A percentile compares a stretch with the other conserved stretches of the same genome.
Evolutionary conservation across 2,888 invertebrate genomes (phyloP).

Genomic region (Heliconius hortense): DNA sequence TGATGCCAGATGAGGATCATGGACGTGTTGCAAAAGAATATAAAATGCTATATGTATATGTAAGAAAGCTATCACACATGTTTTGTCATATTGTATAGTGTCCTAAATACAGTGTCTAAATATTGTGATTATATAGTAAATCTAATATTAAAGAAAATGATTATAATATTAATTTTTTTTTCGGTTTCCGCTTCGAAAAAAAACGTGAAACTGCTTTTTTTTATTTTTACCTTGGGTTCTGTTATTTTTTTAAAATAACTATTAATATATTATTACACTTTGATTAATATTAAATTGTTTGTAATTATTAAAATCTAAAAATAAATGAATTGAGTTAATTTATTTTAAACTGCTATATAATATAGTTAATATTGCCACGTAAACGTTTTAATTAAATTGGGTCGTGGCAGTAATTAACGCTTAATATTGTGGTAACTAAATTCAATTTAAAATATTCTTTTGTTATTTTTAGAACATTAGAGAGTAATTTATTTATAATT

Average conservation of each 20-base stretch:
- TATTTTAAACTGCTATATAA: background rate
- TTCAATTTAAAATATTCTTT: background rate
- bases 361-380: conserved; percentile 13
- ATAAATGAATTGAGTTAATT: conserved; percentile 1
- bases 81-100: background rate
- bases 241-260: background rate
- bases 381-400: conserved; percentile 8
- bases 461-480: conserved; percentile 4
- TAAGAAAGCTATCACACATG: background rate
- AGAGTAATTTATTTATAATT: background rate
- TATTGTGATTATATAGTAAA: no score
- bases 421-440: conserved; percentile 7
- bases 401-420: conserved; percentile 6
- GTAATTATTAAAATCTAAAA: conserved; percentile 3
- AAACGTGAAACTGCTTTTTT: background rate
- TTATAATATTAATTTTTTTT: no score
- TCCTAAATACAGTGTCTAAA: no score
- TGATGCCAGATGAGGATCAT: background rate
- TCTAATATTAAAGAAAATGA: no score
- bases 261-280: background rate
- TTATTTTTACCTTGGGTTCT: background rate
- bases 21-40: background rate
- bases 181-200: background rate
- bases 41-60: background rate
- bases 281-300: conserved; percentile 1